Conservation (phyloP, 2,888 invertebrate genomes). For the Limnephilus rhombicus region DNA sequence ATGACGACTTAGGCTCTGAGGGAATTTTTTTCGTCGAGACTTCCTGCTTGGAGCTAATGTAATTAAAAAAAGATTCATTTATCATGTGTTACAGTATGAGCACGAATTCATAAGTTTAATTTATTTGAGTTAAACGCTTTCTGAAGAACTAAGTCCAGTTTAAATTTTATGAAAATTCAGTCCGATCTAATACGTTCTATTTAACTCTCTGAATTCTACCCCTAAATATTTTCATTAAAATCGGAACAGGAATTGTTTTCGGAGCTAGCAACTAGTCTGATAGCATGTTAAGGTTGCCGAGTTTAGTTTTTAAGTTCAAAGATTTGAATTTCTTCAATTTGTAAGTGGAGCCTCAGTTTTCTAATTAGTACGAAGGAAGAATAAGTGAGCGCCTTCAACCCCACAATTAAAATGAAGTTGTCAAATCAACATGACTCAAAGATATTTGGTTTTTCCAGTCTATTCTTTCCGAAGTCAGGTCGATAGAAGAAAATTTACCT, state of each 20-base stretch:
- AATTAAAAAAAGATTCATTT: too few species aligned
- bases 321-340: background rate
- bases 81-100: too few species aligned
- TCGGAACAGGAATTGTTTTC: background rate
- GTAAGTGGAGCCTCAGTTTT: background rate
- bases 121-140: too few species aligned
- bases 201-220: constrained; percentile 10
- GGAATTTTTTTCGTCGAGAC: too few species aligned
- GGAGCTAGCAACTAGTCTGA: background rate
- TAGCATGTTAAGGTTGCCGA: background rate
- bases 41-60: too few species aligned
- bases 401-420: background rate
- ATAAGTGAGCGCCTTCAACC: background rate
- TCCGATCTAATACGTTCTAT: background rate
- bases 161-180: too few species aligned
- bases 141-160: too few species aligned
- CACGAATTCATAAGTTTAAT: too few species aligned
- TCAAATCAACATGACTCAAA: background rate
- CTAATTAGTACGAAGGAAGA: background rate
- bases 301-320: background rate
- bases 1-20: too few species aligned
- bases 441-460: background rate
- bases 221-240: constrained; percentile 10
- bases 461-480: background rate
- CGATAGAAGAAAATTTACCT: too few species aligned